phyloP scores from a whole-genome alignment of 1,140 invertebrate species.

The Diuraphis noxia region DNA sequence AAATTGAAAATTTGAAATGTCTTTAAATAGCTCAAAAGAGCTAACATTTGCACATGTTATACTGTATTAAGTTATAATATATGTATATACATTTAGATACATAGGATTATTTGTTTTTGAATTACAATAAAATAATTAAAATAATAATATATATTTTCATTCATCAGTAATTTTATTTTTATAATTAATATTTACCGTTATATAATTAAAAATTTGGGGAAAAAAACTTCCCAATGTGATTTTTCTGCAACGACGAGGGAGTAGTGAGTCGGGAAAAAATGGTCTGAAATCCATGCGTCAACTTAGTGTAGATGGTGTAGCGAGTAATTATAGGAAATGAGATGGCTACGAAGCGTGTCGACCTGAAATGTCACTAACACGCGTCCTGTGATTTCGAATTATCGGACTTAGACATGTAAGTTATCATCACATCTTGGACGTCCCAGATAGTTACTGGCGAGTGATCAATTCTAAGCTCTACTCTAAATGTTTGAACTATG shows the following conservation, averaged over 20 bases:
- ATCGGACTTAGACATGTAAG: no score
- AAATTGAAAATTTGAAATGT: no score
- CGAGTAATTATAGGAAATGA: neutral
- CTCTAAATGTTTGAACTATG: neutral
- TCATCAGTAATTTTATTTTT: no score
- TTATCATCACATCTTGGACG: neutral
- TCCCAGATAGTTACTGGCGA: neutral
- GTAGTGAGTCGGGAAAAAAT: neutral
- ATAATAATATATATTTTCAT: no score
- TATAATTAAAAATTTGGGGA: no score
- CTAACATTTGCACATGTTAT: no score
- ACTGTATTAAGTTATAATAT: no score
- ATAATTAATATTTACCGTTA: no score
- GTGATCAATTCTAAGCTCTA: neutral
- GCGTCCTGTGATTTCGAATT: neutral
- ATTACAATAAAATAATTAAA: no score
- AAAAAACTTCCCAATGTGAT: neutral
- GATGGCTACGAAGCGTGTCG: neutral
- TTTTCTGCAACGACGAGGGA: neutral
- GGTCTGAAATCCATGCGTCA: neutral
- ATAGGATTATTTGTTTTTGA: no score
- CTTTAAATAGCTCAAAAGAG: no score
- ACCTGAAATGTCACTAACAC: neutral
- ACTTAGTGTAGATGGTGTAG: neutral
- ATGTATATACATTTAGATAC: no score